Conservation (phyloP, 2,797 vertebrate genomes). For the Synanceia verrucosa region DNA sequence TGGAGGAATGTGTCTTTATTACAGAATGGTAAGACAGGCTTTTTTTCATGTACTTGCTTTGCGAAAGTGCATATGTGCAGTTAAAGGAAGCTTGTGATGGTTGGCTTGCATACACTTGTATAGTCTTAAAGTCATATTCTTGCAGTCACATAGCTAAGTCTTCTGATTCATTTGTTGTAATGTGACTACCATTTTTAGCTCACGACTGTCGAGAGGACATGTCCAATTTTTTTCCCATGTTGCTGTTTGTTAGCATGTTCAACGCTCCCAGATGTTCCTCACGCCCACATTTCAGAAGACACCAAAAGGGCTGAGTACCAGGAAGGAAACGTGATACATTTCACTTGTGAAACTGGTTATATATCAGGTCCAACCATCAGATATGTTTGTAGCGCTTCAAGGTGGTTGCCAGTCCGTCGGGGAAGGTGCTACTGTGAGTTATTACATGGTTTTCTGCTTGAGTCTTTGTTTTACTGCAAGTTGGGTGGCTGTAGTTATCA, state of each 20-base stretch:
- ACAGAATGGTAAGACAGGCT: slow-evolving; percentile 32
- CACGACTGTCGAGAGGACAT: not conserved
- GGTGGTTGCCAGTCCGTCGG: not conserved
- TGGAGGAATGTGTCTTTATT: slow-evolving; percentile 21
- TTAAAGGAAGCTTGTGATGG: not conserved
- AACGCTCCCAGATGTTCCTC: slow-evolving; percentile 36
- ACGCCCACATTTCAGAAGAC: slow-evolving; percentile 24
- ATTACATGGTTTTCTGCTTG: not conserved
- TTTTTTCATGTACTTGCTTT: not conserved
- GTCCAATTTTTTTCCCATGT: not conserved
- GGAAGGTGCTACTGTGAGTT: slow-evolving; percentile 52
- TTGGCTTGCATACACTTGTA: not conserved
- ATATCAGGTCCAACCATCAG: slow-evolving; percentile 44
- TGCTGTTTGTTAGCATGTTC: slow-evolving; percentile 49
- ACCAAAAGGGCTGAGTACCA: slow-evolving; percentile 42
- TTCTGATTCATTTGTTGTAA: not conserved
- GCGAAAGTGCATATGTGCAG: not conserved
- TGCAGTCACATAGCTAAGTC: not conserved
- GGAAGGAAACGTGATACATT: slow-evolving; percentile 42
- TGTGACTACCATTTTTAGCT: not conserved
- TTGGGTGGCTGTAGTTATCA: not conserved
- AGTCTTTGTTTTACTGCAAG: not conserved
- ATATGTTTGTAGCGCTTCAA: slow-evolving; percentile 32
- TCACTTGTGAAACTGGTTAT: slow-evolving; percentile 60
- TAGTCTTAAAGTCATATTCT: not conserved